Evolutionary conservation across 92 coral and sea anemone species (phyloP).

Genomic region (Plumapathes pennacea): DNA sequence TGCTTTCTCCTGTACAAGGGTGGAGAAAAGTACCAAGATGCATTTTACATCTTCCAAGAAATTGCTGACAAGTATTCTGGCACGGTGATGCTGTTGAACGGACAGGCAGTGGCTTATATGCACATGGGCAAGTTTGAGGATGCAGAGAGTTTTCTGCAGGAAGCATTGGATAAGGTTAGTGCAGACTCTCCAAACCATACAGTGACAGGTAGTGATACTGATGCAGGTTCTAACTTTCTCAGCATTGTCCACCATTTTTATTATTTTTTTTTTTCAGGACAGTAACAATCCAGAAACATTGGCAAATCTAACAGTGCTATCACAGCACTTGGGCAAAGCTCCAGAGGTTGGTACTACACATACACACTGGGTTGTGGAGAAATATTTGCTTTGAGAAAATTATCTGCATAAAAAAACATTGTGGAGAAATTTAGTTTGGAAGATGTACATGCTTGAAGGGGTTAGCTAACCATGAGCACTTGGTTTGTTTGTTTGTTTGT

Average conservation of each 20-base stretch:
- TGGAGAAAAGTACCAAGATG: slow-evolving; percentile 95
- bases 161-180: slow-evolving; percentile 85
- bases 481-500: slow-evolving; percentile 2
- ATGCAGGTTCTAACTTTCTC: background rate
- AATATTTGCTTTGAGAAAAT: background rate
- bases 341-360: slow-evolving; percentile 68
- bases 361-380: background rate
- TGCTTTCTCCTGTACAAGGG: slow-evolving; percentile 41
- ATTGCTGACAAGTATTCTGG: slow-evolving; percentile 87
- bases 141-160: slow-evolving; percentile 96
- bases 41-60: slow-evolving; percentile 94
- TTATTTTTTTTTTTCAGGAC: slow-evolving; percentile 51
- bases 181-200: background rate
- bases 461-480: no score
- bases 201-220: background rate
- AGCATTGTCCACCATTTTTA: background rate
- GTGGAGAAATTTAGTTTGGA: background rate
- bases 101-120: slow-evolving; percentile 92
- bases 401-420: background rate
- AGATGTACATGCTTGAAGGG: background rate
- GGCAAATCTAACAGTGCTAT: slow-evolving; percentile 82
- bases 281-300: slow-evolving; percentile 95
- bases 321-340: slow-evolving; percentile 92
- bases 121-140: slow-evolving; percentile 95
- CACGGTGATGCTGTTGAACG: slow-evolving; percentile 93